A percentile compares a stretch with the other conserved stretches of the same genome.
phyloP scores from a whole-genome alignment of 1,140 invertebrate genomes.

The Drosophila erecta region DNA sequence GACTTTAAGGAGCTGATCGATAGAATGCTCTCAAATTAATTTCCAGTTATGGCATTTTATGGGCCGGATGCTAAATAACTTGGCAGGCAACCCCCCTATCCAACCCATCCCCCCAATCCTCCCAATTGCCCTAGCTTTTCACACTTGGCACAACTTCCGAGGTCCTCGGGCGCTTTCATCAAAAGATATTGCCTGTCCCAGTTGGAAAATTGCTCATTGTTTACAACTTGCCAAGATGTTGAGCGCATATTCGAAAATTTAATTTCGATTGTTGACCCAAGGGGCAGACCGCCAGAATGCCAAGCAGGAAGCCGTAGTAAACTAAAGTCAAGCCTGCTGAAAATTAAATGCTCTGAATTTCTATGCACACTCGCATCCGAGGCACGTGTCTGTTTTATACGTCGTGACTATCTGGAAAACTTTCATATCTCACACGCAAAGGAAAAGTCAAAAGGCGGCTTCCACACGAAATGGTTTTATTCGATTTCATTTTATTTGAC shows the following conservation, averaged over 20 bases:
- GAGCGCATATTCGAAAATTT: conserved; percentile 41
- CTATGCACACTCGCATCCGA: conserved; percentile 15
- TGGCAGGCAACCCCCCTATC: not conserved
- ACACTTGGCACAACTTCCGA: conserved; percentile 46
- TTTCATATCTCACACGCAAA: conserved; percentile 62
- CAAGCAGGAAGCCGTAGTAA: conserved; percentile 15
- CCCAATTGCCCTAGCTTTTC: conserved; percentile 1
- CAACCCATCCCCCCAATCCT: not conserved
- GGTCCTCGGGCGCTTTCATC: conserved; percentile 32
- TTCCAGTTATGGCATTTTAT: conserved; percentile 35
- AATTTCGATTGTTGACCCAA: conserved; percentile 65
- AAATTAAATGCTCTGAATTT: conserved; percentile 32
- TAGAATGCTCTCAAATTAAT: conserved; percentile 40
- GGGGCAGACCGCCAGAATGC: conserved; percentile 6
- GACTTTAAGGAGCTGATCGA: conserved; percentile 25
- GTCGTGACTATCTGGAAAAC: conserved; percentile 22
- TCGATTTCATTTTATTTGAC: not conserved
- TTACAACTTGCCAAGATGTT: conserved; percentile 44
- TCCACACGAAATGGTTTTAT: not conserved
- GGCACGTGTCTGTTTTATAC: conserved; percentile 47
- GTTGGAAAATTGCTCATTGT: conserved; percentile 55
- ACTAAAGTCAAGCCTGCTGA: conserved; percentile 31
- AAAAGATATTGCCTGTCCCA: conserved; percentile 45
- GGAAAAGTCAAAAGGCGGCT: conserved; percentile 35
- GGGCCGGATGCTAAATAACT: conserved; percentile 27